These are phyloP conservation scores for Myotis planiceps DNA, from an alignment of 2,797 vertebrate genomes.

Conservation along the genomic window DNA sequence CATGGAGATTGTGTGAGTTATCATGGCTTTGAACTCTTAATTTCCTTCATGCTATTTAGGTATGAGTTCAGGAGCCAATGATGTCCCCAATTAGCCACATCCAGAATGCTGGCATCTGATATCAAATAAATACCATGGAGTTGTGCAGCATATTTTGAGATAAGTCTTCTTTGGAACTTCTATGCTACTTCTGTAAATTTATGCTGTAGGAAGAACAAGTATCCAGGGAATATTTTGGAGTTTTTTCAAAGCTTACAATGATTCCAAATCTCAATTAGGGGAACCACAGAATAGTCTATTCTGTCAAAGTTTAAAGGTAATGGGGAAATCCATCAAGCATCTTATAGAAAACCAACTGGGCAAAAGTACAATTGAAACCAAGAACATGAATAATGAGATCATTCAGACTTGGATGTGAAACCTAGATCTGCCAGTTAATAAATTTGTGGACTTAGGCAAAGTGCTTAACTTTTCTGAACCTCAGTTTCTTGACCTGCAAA, in stretches of 20 bases:
- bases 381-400: not conserved
- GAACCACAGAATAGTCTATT: not conserved
- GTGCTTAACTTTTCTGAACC: not conserved
- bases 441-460: not conserved
- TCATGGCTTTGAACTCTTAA: not conserved
- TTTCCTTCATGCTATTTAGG: not conserved
- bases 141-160: not conserved
- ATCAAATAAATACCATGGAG: not conserved
- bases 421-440: not conserved
- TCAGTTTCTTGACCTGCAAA: not conserved
- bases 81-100: not conserved
- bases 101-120: not conserved
- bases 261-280: not conserved
- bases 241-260: not conserved
- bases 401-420: not conserved
- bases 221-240: not conserved
- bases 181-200: not conserved
- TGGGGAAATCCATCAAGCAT: not conserved
- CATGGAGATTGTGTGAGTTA: not conserved
- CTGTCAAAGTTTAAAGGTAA: not conserved
- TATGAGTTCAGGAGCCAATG: not conserved
- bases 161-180: not conserved
- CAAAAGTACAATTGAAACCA: not conserved
- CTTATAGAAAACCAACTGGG: not conserved
- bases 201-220: not conserved